A percentile compares a stretch with the other conserved stretches of the same genome.
These are phyloP conservation scores for Heliconius ismenius DNA, from an alignment of 2,888 invertebrate species.

Conservation along the genomic window DNA sequence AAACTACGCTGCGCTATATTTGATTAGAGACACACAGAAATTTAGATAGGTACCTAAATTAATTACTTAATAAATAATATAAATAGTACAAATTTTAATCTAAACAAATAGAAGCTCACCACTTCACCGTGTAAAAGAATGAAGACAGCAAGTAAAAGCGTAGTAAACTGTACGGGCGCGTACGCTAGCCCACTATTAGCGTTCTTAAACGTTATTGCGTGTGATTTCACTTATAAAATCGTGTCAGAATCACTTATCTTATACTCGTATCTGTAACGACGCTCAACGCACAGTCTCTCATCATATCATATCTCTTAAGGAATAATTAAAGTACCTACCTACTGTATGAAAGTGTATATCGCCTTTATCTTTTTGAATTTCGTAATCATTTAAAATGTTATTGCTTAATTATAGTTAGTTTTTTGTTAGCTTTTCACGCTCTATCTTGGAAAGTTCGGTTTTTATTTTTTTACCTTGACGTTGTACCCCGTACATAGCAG, in stretches of 20 bases:
- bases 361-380: neutral
- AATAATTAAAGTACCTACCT: neutral
- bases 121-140: neutral
- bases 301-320: neutral
- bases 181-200: conserved; percentile 19
- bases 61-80: too few relatives aligned
- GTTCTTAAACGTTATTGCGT: conserved; percentile 15
- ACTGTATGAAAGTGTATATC: neutral
- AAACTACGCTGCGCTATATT: too few relatives aligned
- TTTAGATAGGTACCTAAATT: too few relatives aligned
- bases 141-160: neutral
- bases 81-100: neutral
- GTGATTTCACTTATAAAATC: conserved; percentile 31
- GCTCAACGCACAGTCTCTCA: neutral
- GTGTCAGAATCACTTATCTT: conserved; percentile 21
- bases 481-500: too few relatives aligned
- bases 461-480: too few relatives aligned
- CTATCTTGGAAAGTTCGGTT: too few relatives aligned
- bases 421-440: too few relatives aligned
- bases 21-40: too few relatives aligned
- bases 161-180: neutral
- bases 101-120: neutral
- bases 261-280: neutral
- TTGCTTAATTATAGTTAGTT: neutral
- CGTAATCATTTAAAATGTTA: neutral